A percentile compares a stretch with the other conserved stretches of the same genome.
phyloP scores from a whole-genome alignment of 2,113 vertebrate genomes.

The Ovis aries region DNA sequence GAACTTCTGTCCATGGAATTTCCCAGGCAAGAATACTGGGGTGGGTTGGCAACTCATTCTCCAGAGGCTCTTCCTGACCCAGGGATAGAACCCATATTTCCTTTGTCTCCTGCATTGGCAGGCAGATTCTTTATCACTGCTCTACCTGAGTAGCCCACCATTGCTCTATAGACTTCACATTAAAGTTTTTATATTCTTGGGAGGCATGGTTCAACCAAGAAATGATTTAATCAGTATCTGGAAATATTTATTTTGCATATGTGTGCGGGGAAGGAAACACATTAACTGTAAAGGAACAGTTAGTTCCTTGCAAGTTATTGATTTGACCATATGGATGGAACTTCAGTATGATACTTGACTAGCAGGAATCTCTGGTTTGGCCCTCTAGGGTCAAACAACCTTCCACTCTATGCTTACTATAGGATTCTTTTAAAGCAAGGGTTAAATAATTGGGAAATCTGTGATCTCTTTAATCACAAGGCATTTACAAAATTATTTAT shows the following conservation, averaged over 20 bases:
- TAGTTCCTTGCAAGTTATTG: background rate
- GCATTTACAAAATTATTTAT: background rate
- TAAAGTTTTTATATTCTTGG: background rate
- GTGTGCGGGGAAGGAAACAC: background rate
- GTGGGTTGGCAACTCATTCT: background rate
- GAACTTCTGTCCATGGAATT: background rate
- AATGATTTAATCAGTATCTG: background rate
- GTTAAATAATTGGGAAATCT: background rate
- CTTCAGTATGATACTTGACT: background rate
- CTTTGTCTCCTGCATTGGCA: background rate
- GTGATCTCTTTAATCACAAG: background rate
- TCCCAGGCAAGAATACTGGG: background rate
- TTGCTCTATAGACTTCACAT: background rate
- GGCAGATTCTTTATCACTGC: background rate
- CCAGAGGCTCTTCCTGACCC: background rate
- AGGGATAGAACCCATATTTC: background rate
- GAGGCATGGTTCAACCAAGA: background rate
- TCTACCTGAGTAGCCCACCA: background rate
- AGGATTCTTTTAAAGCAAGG: background rate
- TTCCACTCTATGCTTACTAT: background rate
- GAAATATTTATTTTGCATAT: background rate
- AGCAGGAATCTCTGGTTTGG: background rate
- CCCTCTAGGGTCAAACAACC: background rate
- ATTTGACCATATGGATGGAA: background rate
- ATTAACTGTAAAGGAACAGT: constrained; percentile 4